Evolutionary conservation across 2,888 invertebrate species (phyloP), one percentile per base, ranked within the genome.

Genomic region (Xestia rhomboidea): DNA sequence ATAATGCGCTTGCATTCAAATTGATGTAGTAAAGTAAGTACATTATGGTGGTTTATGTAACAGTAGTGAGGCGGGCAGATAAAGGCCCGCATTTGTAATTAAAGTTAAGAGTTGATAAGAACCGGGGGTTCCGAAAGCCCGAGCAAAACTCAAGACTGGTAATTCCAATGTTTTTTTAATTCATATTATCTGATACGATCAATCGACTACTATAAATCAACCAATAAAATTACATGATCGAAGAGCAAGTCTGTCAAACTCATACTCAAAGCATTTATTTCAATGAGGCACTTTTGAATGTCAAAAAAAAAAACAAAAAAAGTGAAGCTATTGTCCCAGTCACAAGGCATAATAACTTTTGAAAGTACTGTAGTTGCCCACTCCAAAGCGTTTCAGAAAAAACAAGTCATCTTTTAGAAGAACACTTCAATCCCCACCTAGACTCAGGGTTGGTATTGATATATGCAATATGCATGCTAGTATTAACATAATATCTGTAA

Each of bases 1-100:
- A 89, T 84, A 76, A 62, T 68, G 49, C 30, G 76, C 70, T 76
- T 77, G 69, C 72, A 79, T 81, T 72, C 49, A 72, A 68, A 80
- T 81, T 76, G 68, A 30, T 62, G 18, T 57, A 49, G 49, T 66
- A 73, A 69, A 70, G 60, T 54, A 49, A 41, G 41, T 41, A 41
- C 11, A 41, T 7, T 46, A 41, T 38, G 27, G 34, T 62, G 54
- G 27, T 38, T 66, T 54, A 44, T 30, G 21, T 30, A 54, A 64
- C 24, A 51, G 30, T 44, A 27, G 27, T 73, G 41, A n/a, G n/a
- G 7, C 64, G n/a, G 30, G 15, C 51, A 21, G 62, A 80, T 80
- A 70, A 27, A n/a, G 18, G 18, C 68, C 64, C 64, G 51, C 34
- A 66, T 81, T 30, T 64, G 10, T 18, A 60, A 15, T 27, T 46